Evolutionary conservation across 2,888 invertebrate genomes (phyloP).

Genomic region (Papilio protenor): DNA sequence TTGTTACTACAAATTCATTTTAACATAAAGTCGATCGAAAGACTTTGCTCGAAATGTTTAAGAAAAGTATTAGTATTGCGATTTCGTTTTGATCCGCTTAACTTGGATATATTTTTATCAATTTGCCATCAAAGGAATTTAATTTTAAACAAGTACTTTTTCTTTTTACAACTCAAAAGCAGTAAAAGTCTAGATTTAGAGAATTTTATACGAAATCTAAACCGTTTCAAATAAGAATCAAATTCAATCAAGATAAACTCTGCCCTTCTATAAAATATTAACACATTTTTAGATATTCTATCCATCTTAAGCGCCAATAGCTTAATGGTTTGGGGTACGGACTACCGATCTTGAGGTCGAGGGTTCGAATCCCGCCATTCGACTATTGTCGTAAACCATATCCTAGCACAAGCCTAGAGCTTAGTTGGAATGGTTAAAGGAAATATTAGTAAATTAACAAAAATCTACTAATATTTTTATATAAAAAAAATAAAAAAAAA

Average conservation of each 20-base stretch:
- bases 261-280: background rate
- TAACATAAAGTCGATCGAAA: background rate
- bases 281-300: background rate
- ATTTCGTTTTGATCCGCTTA: constrained; percentile 21
- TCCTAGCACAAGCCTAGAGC: no score
- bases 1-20: constrained; percentile 4
- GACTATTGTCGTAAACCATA: no score
- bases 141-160: constrained; percentile 10
- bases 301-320: no score
- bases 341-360: no score
- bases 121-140: constrained; percentile 13
- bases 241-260: background rate
- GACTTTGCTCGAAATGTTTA: constrained; percentile 4
- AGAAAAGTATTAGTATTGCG: constrained; percentile 2
- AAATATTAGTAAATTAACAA: no score
- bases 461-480: no score
- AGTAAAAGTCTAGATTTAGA: background rate
- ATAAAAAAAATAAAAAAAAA: no score
- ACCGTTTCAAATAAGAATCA: background rate
- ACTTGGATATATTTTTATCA: constrained; percentile 19
- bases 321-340: no score
- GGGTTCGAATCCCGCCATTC: no score
- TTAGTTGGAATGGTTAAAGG: no score
- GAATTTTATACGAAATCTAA: background rate
- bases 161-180: background rate